A percentile compares a stretch with the other conserved stretches of the same genome.
Evolutionary conservation across 2,888 invertebrate species (phyloP).

Genomic region (Cistogaster globosa): DNA sequence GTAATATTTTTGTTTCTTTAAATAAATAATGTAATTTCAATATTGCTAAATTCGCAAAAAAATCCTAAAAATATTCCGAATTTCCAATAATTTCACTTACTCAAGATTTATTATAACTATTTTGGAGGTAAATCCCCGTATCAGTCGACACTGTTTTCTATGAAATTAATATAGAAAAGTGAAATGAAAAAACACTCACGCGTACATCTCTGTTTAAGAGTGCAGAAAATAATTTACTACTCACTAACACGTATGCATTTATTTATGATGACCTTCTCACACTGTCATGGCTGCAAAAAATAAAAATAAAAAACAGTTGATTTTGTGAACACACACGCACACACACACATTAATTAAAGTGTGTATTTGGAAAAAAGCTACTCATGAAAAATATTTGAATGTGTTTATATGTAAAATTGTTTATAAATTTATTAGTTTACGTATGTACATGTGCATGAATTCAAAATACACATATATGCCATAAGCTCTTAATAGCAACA

Average conservation of each 20-base stretch:
- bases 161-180: no score
- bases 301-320: constrained; percentile 29
- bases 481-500: background rate
- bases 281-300: constrained; percentile 82
- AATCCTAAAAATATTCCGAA: no score
- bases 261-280: constrained; percentile 81
- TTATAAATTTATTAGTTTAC: background rate
- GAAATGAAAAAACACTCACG: background rate
- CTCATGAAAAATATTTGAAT: background rate
- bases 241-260: constrained; percentile 65
- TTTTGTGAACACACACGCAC: background rate
- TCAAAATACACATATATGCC: background rate
- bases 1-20: no score
- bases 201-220: background rate
- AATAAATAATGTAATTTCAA: no score
- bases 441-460: background rate
- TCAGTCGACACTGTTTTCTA: no score
- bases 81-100: no score
- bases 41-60: no score
- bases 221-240: background rate
- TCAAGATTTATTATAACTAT: no score
- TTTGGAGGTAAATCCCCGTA: no score
- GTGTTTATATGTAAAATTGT: background rate
- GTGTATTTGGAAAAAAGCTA: constrained; percentile 3
- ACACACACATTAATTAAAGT: background rate